Evolutionary conservation across 2,797 vertebrate species (phyloP), one percentile per base, ranked within the genome.

Genomic region (Chelon auratus): DNA sequence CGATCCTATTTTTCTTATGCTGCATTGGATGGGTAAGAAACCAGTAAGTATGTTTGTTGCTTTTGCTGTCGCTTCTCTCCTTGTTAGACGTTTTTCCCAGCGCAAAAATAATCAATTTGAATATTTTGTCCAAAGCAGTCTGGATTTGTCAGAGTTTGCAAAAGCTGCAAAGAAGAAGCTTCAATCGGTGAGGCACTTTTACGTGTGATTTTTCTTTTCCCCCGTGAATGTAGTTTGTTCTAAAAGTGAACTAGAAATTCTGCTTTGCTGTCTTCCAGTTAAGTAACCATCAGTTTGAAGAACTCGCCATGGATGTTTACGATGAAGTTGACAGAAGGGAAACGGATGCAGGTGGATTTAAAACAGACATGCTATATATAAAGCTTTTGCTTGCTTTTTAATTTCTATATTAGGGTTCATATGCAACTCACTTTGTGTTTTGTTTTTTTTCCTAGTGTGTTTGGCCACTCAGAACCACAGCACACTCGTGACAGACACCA

Each of bases 151-250:
- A 60, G 97, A 98, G 86, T 94, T 99, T 81, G 97, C 97, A 75
- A 99, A 99, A 94, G 97, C 96, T 74, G 98, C 97, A 36, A 99
- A 99, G 95, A 99, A 98, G 93, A 99, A 99, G 80, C 96, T 99
- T 68, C 97, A 99, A 57, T 98, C 97, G 89, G 98, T 99, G 91
- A 97, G 97, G 77, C 0, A 6, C 43, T 69, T 92, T n/a, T 22
- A 22, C 5, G n/a, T 37, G 9, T 36, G 0, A 3, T 39, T 50
- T 18, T 17, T 68, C 66, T 72, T 8, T 9, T 6, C 58, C 1
- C 13, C 43, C 20, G 4, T 22, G 33, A 50, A n/a, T 37, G 10
- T 42, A 48, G 0, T 47, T 22, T 36, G 1, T 42, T 50, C 8
- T 15, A 10, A 60, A 52, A 45, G 3, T 54, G 0, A 68, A 36